Base-by-base conservation (phyloP, 2,888 invertebrate genomes). In the Troilus luridus region DNA sequence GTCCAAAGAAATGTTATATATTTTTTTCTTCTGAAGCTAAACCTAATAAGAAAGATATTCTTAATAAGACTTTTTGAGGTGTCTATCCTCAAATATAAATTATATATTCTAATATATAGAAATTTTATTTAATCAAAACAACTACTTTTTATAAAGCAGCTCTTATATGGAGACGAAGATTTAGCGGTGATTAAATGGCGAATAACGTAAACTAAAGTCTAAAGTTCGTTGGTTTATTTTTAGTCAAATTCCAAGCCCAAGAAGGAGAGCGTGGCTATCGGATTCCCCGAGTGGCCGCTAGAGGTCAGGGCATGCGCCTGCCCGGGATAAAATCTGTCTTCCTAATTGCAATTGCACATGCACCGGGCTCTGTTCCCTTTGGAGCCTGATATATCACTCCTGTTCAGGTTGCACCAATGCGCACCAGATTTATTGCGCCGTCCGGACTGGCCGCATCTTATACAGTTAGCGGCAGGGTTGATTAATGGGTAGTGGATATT, bases 281-380 rank as follows among this genome's bases (percentile, higher is more conserved):
- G 85, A 85, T 85, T 85, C 85, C 85, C 3, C 56, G 21, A 21
- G 19, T n/a, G 0, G 85, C 85, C 85, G 56, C 85, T 85, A 85
- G 85, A 17, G 85, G 85, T 85, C 85, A 85, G 85, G 85, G 85
- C 85, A 85, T 85, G 85, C 56, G 85, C 85, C 85, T 85, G 21
- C 56, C 85, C 54, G 54, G 85, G 85, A 85, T 85, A 85, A 85
- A 85, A 85, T 85, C 85, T 85, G 85, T 85, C 56, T 85, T 56
- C 56, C 85, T 85, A 85, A 85, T 85, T 85, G 85, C 85, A 85
- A 85, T 85, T 85, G 85, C 85, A 85, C 85, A 85, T 85, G 85
- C 85, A 85, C 85, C 56, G 11, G 54, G 85, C 21, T 21, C 9
- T 85, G 85, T 85, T 85, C 81, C 41, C 81, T 81, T 81, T 54